Percentiles rank a stretch among this genome's conserved stretches.
Conservation (phyloP, 2,888 invertebrate species). For the Dryococelus australis region DNA sequence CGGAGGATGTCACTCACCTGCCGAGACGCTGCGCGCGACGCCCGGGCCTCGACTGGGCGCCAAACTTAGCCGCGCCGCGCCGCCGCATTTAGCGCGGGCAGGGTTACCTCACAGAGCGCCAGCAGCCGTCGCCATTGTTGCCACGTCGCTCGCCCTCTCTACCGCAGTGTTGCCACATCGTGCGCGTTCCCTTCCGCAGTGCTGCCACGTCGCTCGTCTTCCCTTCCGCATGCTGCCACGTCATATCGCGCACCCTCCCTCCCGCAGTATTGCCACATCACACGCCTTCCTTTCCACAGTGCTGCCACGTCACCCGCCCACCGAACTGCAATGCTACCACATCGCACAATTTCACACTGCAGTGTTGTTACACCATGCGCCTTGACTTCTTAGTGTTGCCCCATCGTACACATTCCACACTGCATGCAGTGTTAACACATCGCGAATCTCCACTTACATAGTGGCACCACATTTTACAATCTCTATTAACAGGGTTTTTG, state of each 20-base stretch:
- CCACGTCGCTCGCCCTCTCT: not conserved
- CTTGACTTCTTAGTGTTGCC: not conserved
- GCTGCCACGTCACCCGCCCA: too few relatives aligned
- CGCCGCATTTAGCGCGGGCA: conserved; percentile 22
- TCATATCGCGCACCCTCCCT: not conserved
- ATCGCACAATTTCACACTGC: not conserved
- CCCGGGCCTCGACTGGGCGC: not conserved
- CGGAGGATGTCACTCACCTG: not conserved
- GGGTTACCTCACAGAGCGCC: not conserved
- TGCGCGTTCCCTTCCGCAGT: not conserved
- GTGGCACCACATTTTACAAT: too few relatives aligned
- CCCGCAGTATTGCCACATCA: not conserved
- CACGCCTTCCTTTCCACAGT: too few relatives aligned
- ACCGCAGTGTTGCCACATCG: not conserved
- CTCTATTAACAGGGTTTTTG: too few relatives aligned
- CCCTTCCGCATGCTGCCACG: not conserved
- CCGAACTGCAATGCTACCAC: too few relatives aligned
- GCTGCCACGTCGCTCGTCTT: not conserved
- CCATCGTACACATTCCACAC: not conserved
- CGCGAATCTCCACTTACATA: not conserved
- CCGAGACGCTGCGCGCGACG: not conserved
- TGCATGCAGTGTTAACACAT: not conserved
- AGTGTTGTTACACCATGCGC: not conserved
- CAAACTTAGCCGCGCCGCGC: conserved; percentile 3
- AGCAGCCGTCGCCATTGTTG: not conserved